Evolutionary conservation across 2,113 vertebrate species (phyloP), one percentile per base, ranked within the genome.

Genomic region (Apistogramma diplotaenia): DNA sequence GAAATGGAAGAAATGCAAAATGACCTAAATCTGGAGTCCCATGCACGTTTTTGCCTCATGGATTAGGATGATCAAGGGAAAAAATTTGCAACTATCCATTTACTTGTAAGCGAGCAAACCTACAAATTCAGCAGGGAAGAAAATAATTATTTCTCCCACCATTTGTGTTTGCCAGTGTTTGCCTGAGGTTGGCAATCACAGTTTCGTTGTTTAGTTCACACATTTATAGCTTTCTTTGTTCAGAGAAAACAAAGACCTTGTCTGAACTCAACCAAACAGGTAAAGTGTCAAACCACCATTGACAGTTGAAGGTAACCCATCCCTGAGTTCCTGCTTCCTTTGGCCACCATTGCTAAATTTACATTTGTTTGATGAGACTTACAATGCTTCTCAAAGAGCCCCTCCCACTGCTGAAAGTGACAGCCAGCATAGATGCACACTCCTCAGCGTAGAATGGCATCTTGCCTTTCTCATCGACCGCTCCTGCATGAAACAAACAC

Each of bases 401-500:
- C 82, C 95, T 95, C 2, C 98, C 98, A 0, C 98, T 99, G 29
- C 98, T 99, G 94, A 99, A 99, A 74, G 98, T 99, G 16, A 99
- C 98, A 0, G 98, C 98, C 56, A 99, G 85, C 97, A 99, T 99
- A 33, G 98, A 98, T 3, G 98, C 97, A 19, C 98, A 99, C 23
- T 99, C 97, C 82, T 99, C 98, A 0, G 98, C 97, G 0, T 99
- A 99, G 93, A 97, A 99, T 0, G 98, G 98, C 96, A 96, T 99
- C 78, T 79, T 95, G 7, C 98, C 98, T 0, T 95, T 95, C 91
- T 99, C 98, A 0, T 99, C 96, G 3, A 99, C 97, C 0, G 98
- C 98, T 0, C 98, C 98, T 99, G 92, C 25, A 86, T 87, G 21
- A 84, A 59, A 82, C 37, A 53, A 8, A 27, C 23, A 75, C 8